Base-by-base conservation (phyloP, 2,888 invertebrate species). In the Mimas tiliae region DNA sequence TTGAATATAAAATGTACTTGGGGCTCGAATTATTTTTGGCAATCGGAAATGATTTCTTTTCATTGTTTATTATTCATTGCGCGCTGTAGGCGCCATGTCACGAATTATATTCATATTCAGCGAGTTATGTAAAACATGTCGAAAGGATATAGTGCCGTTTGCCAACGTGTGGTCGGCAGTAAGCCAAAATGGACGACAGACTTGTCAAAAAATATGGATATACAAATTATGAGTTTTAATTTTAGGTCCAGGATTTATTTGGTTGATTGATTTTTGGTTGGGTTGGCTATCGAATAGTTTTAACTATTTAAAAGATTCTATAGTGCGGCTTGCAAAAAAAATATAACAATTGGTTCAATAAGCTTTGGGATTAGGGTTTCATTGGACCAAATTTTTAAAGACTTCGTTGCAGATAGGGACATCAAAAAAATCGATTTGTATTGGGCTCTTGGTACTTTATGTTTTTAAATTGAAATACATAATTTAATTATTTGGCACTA, bases 21-120 rank as follows among this genome's bases (percentile, higher is more conserved):
- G 70, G 74, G 74, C 69, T 7, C 64, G 69, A 67, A 72, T 69
- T 64, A 63, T 83, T 86, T 55, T 88, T 84, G 85, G 85, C 83
- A 80, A 83, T 85, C 84, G 87, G 80, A 84, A 81, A 84, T 75
- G 73, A 78, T 81, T 79, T 82, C 78, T 80, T 75, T 77, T 67
- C 73, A 70, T 70, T 69, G 76, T 77, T 82, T 82, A 73, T 75
- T 80, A 86, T 86, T 84, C 83, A 74, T 76, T 70, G 73, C 65
- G 70, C 72, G 77, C 74, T 67, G 70, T 67, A 67, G 72, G 74
- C 81, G 76, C 74, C 76, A 75, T 77, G 74, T 74, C 69, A 52
- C 69, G 73, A 79, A 78, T 76, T 73, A 74, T 74, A 63, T 63
- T 65, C 48, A 58, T 65, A 58, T 34, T 47, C 33, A 48, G 48